Evolutionary conservation across 2,113 vertebrate species (phyloP), one percentile per base, ranked within the genome.

Genomic region (Oenanthe oenanthe): DNA sequence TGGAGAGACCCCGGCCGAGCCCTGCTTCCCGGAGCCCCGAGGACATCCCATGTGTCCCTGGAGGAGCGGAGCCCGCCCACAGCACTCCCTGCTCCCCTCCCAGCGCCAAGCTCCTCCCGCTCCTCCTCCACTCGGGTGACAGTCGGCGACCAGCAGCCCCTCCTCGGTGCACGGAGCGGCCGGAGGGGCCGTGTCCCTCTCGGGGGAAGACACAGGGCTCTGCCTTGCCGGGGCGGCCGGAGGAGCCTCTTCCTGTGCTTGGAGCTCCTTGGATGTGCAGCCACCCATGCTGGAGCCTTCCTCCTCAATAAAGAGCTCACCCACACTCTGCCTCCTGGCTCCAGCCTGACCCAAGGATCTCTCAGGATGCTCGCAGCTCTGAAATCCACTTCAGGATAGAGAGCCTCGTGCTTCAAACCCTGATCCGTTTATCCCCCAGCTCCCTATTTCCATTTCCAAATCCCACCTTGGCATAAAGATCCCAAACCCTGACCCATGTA

Each of bases 241-340:
- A 75, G 45, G 26, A 40, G 38, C 65, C 85, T 53, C 89, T 38
- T 45, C 66, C 70, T 36, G 78, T 13, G 78, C 70, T 68, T 15
- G 8, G 40, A 29, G 62, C 81, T 89, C 72, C 78, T 24, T 5
- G 68, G 89, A 80, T 38, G 74, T 13, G 60, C 71, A 76, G 50
- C 58, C 76, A 18, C 91, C 70, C n/a, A 15, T 2, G 17, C 63
- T 24, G 25, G 60, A 85, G 72, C 51, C 92, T 26, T 81, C 78
- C 54, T 91, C 66, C 50, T 40, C 18, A 97, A 97, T 96, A 97
- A 97, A 96, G 65, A 89, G 51, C 60, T 91, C 80, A n/a, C 50
- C 93, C 68, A 47, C n/a, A 15, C 60, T 75, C 54, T 40, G 47
- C 54, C 70, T 89, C 29, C 3, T 4, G 38, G 3, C 38, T 81